A percentile compares a stretch with the other conserved stretches of the same genome.
phyloP scores from a whole-genome alignment of 1,140 invertebrate species.

The Ceratosolen fusciceps region DNA sequence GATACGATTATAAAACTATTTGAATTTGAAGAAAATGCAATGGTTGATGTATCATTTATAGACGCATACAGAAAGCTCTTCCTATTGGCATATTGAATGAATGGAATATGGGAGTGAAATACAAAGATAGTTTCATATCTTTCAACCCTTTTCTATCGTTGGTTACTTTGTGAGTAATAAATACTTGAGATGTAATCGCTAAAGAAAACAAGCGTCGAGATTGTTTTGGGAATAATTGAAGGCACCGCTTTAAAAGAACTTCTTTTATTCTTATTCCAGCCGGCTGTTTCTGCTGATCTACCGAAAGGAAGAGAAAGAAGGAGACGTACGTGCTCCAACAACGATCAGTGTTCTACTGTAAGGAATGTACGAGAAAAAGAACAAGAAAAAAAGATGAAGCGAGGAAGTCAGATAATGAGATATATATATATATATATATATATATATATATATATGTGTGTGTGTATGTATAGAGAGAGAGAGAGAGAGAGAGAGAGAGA shows the following conservation, averaged over 20 bases:
- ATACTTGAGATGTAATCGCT: constrained; percentile 71
- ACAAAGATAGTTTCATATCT: not conserved
- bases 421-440: too few species aligned
- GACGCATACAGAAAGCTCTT: not conserved
- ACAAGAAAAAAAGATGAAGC: too few species aligned
- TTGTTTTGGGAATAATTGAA: constrained; percentile 73
- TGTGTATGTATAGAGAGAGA: not conserved
- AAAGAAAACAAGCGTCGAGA: constrained; percentile 71
- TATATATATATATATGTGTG: too few species aligned
- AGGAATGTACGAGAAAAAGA: too few species aligned
- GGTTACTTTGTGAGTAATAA: constrained; percentile 60
- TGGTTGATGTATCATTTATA: not conserved
- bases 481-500: not conserved
- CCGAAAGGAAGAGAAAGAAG: not conserved
- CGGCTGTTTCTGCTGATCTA: constrained; percentile 47
- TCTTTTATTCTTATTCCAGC: constrained; percentile 31
- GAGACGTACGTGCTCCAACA: not conserved
- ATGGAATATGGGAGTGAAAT: not conserved
- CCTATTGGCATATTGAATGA: not conserved
- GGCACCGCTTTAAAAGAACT: constrained; percentile 64
- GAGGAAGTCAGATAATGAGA: too few species aligned
- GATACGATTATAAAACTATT: too few species aligned
- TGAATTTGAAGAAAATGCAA: not conserved
- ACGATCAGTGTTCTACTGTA: not conserved
- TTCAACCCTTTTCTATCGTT: constrained; percentile 2